These are phyloP conservation scores for Aldabrachelys gigantea DNA, from an alignment of 2,113 vertebrate species.

Conservation along the genomic window DNA sequence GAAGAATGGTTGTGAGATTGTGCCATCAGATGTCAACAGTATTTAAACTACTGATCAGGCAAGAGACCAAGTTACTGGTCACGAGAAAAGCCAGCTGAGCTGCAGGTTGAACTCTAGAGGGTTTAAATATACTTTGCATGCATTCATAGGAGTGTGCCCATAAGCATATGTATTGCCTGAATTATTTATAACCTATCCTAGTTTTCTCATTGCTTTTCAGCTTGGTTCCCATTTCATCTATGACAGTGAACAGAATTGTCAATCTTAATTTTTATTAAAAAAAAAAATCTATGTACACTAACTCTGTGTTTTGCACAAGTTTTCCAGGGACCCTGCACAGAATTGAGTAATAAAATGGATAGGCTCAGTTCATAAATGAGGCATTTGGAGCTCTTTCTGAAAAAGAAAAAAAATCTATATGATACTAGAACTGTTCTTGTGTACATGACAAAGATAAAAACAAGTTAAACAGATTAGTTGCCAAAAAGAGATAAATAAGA, in stretches of 20 bases:
- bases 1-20: too few relatives aligned
- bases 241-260: neutral
- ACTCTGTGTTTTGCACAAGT: neutral
- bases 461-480: neutral
- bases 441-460: neutral
- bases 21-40: too few relatives aligned
- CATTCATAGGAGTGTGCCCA: neutral
- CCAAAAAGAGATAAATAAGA: neutral
- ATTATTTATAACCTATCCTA: neutral
- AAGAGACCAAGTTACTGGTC: too few relatives aligned
- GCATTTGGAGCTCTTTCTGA: neutral
- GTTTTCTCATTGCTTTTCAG: neutral
- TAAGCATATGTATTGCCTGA: neutral
- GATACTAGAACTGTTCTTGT: neutral
- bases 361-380: neutral
- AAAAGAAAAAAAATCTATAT: neutral
- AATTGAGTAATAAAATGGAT: neutral
- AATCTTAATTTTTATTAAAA: too few relatives aligned
- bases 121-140: neutral
- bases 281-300: too few relatives aligned
- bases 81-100: neutral
- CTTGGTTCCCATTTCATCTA: neutral
- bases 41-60: too few relatives aligned
- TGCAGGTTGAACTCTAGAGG: neutral
- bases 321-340: neutral